A percentile compares a stretch with the other conserved stretches of the same genome.
Evolutionary conservation across 1,140 invertebrate genomes (phyloP).

Genomic region (Diuraphis noxia): DNA sequence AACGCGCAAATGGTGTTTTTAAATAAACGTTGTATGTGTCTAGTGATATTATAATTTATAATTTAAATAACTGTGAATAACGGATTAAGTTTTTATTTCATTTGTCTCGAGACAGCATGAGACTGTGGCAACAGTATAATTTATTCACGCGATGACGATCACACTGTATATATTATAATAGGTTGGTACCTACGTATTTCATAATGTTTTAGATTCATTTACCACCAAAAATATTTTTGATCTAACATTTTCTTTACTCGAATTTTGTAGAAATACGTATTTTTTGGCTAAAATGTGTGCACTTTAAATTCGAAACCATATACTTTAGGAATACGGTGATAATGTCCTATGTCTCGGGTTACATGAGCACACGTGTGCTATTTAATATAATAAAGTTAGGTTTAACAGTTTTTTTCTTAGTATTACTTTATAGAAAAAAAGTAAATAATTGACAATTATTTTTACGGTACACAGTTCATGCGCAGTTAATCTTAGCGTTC

Average conservation of each 20-base stretch:
- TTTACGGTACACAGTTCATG: neutral
- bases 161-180: neutral
- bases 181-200: neutral
- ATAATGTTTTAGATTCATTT: neutral
- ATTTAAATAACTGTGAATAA: neutral
- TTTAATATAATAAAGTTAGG: neutral
- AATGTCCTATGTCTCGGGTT: neutral
- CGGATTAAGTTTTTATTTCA: neutral
- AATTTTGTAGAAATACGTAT: neutral
- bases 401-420: neutral
- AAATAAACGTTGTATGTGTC: neutral
- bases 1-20: neutral
- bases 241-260: neutral
- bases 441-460: neutral
- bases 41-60: neutral
- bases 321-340: neutral
- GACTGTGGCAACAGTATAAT: neutral
- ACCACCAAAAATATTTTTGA: neutral
- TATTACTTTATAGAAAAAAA: neutral
- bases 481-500: neutral
- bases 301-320: neutral
- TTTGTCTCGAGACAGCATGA: neutral
- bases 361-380: neutral
- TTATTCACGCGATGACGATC: neutral
- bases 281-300: neutral